Percentiles rank a stretch among this genome's conserved stretches.
These are phyloP conservation scores for Reticulitermes lucifugus DNA, from an alignment of 2,888 invertebrate species.

Conservation along the genomic window DNA sequence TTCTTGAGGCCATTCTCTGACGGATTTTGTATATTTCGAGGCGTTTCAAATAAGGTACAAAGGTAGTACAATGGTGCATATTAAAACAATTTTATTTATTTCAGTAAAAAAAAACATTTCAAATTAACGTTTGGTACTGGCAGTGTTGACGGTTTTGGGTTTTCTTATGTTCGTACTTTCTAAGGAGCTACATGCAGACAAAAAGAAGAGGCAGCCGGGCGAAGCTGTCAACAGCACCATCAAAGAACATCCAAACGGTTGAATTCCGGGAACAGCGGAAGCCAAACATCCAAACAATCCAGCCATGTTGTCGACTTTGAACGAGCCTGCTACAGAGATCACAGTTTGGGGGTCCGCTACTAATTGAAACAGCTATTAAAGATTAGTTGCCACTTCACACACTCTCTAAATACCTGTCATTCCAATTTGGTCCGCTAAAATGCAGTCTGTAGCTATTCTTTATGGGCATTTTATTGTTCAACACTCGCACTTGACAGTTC, in stretches of 20 bases:
- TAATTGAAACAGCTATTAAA: slow-evolving; percentile 28
- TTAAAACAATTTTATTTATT: no score
- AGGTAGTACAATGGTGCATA: no score
- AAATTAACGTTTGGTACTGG: no score
- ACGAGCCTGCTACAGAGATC: slow-evolving; percentile 6
- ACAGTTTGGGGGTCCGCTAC: background rate
- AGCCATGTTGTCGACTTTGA: background rate
- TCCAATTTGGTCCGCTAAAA: slow-evolving; percentile 22
- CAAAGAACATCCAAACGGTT: slow-evolving; percentile 32
- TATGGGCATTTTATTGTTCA: slow-evolving; percentile 26
- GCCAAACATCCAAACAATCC: slow-evolving; percentile 39
- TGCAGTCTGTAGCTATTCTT: slow-evolving; percentile 20
- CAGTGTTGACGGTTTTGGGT: background rate
- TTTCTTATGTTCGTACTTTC: background rate
- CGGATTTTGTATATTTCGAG: no score
- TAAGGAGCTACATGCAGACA: slow-evolving; percentile 34
- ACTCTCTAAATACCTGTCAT: slow-evolving; percentile 28
- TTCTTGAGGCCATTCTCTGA: no score
- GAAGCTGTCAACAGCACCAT: background rate
- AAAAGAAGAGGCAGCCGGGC: slow-evolving; percentile 8
- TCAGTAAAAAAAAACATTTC: no score
- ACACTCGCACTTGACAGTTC: background rate
- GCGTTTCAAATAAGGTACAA: no score
- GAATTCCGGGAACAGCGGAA: slow-evolving; percentile 31
- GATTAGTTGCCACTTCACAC: slow-evolving; percentile 23